Percentiles rank a stretch among this genome's conserved stretches.
phyloP scores from a whole-genome alignment of 2,797 vertebrate genomes.

The Xiphorhynchus erythropygius region DNA sequence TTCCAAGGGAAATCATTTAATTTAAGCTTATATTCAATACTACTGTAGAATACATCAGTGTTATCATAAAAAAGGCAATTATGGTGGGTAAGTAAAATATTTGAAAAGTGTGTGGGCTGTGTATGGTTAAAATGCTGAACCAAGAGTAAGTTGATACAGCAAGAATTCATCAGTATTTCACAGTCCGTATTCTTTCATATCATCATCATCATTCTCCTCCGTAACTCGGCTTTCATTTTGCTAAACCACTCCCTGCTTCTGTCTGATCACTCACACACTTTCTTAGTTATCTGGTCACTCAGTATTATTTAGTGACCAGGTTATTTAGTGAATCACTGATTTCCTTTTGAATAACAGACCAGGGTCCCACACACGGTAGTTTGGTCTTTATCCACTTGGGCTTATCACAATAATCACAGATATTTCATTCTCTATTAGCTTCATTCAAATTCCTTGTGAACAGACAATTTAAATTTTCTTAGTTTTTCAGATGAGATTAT shows the following conservation, averaged over 20 bases:
- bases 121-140: neutral
- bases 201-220: neutral
- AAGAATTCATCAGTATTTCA: neutral
- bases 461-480: neutral
- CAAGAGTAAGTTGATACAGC: neutral
- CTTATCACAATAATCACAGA: neutral
- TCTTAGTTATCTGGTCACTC: neutral
- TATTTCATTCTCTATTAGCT: neutral
- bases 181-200: neutral
- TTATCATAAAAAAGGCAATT: neutral
- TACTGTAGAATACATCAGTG: neutral
- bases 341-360: neutral
- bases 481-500: neutral
- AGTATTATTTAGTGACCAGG: neutral
- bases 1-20: slow-evolving; percentile 49
- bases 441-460: neutral
- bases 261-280: neutral
- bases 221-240: neutral
- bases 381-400: neutral
- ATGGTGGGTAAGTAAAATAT: neutral
- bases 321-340: neutral
- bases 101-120: neutral
- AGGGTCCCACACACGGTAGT: neutral
- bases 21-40: slow-evolving; percentile 6
- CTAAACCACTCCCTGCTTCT: neutral